phyloP scores from a whole-genome alignment of 2,797 vertebrate genomes.

The Phoxinus dragarum region DNA sequence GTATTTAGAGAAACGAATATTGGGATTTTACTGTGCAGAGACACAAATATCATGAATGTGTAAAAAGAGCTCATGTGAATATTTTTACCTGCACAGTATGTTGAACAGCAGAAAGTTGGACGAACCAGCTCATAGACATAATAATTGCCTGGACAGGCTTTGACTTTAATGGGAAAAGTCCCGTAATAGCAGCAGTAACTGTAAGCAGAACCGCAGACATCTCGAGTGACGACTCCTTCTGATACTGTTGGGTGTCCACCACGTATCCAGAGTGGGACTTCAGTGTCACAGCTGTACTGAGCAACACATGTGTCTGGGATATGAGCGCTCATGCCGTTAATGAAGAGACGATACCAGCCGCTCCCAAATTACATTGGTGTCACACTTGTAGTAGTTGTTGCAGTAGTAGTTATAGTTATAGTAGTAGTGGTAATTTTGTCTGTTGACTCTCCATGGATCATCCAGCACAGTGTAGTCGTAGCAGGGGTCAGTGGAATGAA shows the following conservation, averaged over 20 bases:
- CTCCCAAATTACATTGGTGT: background rate
- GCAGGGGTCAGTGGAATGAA: constrained; percentile 1
- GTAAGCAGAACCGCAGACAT: background rate
- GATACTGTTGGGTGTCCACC: background rate
- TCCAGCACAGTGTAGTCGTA: constrained; percentile 9
- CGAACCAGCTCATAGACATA: background rate
- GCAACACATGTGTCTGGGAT: constrained; percentile 20
- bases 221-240: constrained; percentile 7
- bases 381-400: background rate
- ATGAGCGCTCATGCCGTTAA: background rate
- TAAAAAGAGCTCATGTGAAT: background rate
- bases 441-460: constrained; percentile 16
- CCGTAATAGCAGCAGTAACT: background rate
- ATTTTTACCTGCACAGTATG: constrained; percentile 6
- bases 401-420: too few relatives aligned
- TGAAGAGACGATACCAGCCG: constrained; percentile 43
- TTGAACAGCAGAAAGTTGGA: accelerated
- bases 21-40: too few relatives aligned
- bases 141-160: background rate
- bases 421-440: too few relatives aligned
- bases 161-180: background rate
- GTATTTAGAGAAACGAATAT: too few relatives aligned
- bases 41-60: background rate
- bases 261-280: constrained; percentile 28
- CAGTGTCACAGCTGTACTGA: background rate